phyloP scores from a whole-genome alignment of 2,888 invertebrate species.

The Tillus elongatus region DNA sequence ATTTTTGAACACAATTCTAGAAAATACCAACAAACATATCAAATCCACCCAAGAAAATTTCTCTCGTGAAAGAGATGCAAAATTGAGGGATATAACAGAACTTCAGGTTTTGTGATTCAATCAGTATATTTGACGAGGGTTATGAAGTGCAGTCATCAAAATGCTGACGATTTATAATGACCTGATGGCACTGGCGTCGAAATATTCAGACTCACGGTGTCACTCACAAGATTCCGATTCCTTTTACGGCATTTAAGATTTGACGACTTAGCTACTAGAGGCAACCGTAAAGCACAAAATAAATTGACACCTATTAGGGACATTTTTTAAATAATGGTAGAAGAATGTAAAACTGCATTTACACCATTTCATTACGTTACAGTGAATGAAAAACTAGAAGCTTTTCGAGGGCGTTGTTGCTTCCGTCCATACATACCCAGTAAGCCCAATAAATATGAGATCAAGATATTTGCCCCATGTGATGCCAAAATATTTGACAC shows the following conservation, averaged over 20 bases:
- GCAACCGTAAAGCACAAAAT: conserved; percentile 17
- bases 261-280: conserved; percentile 20
- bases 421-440: conserved; percentile 30
- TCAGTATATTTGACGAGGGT: conserved; percentile 24
- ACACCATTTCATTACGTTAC: conserved; percentile 23
- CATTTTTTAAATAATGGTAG: conserved; percentile 27
- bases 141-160: conserved; percentile 11
- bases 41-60: conserved; percentile 16
- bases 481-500: conserved; percentile 27
- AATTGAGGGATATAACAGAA: conserved; percentile 21
- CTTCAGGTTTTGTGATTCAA: conserved; percentile 24
- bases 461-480: conserved; percentile 25
- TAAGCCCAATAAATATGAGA: conserved; percentile 30
- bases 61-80: conserved; percentile 18
- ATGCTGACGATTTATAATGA: conserved; percentile 22
- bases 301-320: conserved; percentile 26
- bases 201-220: conserved; percentile 22
- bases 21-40: conserved; percentile 17
- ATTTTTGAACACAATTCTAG: conserved; percentile 2
- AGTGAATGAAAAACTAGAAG: conserved; percentile 28
- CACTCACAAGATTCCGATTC: conserved; percentile 19
- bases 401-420: conserved; percentile 26
- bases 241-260: conserved; percentile 22
- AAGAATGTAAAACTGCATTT: conserved; percentile 25
- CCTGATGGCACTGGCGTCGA: conserved; percentile 21